phyloP scores from a whole-genome alignment of 2,113 vertebrate species.

The Rhabdornis inornatus region DNA sequence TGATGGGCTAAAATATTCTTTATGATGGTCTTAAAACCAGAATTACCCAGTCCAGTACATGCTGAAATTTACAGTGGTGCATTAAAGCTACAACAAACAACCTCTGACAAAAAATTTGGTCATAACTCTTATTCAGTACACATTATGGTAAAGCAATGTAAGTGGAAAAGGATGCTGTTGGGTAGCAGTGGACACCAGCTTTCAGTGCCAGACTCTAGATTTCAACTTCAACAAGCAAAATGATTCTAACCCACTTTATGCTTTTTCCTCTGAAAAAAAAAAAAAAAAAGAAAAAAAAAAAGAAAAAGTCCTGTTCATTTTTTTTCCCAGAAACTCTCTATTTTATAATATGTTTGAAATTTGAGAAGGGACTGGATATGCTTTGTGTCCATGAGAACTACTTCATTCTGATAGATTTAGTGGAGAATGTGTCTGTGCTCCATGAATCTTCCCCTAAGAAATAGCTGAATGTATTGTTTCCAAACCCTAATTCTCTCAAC shows the following conservation, averaged over 20 bases:
- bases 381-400: constrained; percentile 52
- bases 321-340: neutral
- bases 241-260: neutral
- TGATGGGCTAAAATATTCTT: neutral
- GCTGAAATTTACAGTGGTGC: neutral
- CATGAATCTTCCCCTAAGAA: constrained; percentile 53
- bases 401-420: constrained; percentile 56
- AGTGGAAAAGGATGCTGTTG: neutral
- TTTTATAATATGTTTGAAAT: constrained; percentile 32
- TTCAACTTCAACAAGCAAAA: neutral
- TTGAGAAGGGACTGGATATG: neutral
- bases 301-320: neutral
- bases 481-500: constrained; percentile 63
- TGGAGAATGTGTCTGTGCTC: constrained; percentile 42
- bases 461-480: constrained; percentile 51
- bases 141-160: neutral
- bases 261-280: neutral
- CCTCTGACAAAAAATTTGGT: constrained; percentile 7
- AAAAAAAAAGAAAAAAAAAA: fast-evolving
- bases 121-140: neutral
- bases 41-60: neutral
- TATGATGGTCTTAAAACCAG: neutral
- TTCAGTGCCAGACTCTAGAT: neutral
- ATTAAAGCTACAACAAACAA: neutral
- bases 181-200: neutral